Evolutionary conservation across 2,797 vertebrate genomes (phyloP).

Genomic region (Denticeps clupeoides): DNA sequence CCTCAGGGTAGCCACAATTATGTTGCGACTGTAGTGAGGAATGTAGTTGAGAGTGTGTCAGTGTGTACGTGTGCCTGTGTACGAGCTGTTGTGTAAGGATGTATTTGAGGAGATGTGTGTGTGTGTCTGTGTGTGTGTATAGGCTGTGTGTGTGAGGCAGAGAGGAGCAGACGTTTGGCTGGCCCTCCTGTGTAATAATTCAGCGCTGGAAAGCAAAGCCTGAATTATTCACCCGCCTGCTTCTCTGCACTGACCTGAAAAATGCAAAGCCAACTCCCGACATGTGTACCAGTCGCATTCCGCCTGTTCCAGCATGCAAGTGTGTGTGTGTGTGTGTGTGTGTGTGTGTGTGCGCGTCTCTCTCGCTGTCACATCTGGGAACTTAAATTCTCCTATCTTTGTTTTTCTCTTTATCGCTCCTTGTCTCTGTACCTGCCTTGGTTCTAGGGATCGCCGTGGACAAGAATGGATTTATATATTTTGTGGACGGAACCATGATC

Average conservation of each 20-base stretch:
- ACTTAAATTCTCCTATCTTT: background rate
- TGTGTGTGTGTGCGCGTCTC: background rate
- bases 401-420: too few species aligned
- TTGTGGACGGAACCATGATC: constrained; percentile 98
- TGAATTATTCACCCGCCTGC: constrained; percentile 30
- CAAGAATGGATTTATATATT: constrained; percentile 93
- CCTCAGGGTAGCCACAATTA: too few species aligned
- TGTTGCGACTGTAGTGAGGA: too few species aligned
- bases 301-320: constrained; percentile 5
- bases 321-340: background rate
- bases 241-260: constrained; percentile 27
- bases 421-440: too few species aligned
- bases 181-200: constrained; percentile 28
- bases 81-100: background rate
- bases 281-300: constrained; percentile 15
- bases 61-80: too few species aligned
- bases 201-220: constrained; percentile 25
- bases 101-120: background rate
- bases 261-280: constrained; percentile 26
- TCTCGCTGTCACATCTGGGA: background rate
- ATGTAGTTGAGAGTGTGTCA: too few species aligned
- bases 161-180: constrained; percentile 1
- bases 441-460: constrained; percentile 78
- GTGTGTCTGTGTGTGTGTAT: background rate
- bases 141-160: constrained; percentile 7